These are phyloP conservation scores for Upupa epops DNA, from an alignment of 2,113 vertebrate species.

Conservation along the genomic window DNA sequence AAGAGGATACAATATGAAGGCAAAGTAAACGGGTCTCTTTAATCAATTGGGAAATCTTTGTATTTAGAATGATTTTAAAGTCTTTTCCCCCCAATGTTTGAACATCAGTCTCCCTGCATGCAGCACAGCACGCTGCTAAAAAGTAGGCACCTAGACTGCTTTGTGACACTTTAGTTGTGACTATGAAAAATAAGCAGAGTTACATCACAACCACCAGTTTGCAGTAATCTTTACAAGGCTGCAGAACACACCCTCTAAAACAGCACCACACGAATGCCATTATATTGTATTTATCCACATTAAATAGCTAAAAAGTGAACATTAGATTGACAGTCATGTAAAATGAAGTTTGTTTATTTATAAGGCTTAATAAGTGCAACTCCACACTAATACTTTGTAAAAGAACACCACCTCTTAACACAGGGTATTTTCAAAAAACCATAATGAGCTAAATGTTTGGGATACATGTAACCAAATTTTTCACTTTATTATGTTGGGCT, in stretches of 20 bases:
- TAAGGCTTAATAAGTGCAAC: conserved; percentile 8
- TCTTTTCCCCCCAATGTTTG: not conserved
- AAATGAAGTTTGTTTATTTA: conserved; percentile 43
- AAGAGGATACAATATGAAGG: not conserved
- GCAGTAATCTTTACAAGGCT: conserved; percentile 20
- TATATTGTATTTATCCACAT: conserved; percentile 33
- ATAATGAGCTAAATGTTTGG: not conserved
- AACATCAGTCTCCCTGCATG: not conserved
- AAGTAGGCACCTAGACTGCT: not conserved
- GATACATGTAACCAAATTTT: not conserved
- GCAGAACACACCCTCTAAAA: not conserved
- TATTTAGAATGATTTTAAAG: not conserved
- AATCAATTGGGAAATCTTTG: not conserved
- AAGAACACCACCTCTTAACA: not conserved
- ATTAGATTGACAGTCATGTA: conserved; percentile 24
- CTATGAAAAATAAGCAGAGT: not conserved
- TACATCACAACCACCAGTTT: conserved; percentile 18
- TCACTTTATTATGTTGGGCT: not conserved
- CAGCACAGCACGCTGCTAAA: not conserved
- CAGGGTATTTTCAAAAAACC: not conserved
- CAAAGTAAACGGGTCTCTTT: not conserved
- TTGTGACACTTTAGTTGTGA: not conserved
- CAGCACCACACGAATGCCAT: not conserved
- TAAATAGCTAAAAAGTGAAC: conserved; percentile 53
- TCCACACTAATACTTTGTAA: not conserved